These are phyloP conservation scores for Nomada hirtipes DNA, from an alignment of 2,888 invertebrate genomes.

Conservation along the genomic window DNA sequence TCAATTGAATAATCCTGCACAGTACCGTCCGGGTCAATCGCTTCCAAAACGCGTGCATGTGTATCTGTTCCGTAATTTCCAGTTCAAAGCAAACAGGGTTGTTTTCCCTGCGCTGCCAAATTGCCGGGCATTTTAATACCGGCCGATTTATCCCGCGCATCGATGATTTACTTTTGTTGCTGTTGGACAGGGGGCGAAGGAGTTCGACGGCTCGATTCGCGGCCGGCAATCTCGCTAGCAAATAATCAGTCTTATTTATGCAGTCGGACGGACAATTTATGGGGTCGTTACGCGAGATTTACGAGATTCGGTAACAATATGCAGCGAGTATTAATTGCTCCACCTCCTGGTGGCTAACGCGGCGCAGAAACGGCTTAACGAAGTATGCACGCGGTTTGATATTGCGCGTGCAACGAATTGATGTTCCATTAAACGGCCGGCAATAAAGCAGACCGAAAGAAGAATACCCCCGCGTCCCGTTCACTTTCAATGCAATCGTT, in stretches of 20 bases:
- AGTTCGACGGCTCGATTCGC: constrained; percentile 47
- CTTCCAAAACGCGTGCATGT: neutral
- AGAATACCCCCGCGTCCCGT: constrained; percentile 38
- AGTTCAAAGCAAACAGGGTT: neutral
- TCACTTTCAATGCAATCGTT: constrained; percentile 67
- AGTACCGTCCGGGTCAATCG: neutral
- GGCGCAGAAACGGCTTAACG: constrained; percentile 44
- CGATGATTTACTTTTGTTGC: constrained; percentile 62
- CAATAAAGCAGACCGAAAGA: constrained; percentile 48
- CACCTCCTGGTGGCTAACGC: constrained; percentile 28
- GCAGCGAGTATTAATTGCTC: constrained; percentile 53
- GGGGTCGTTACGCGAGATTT: constrained; percentile 63
- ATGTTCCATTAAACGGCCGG: constrained; percentile 51
- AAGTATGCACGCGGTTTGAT: constrained; percentile 41
- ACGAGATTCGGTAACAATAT: constrained; percentile 66
- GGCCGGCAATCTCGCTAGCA: constrained; percentile 57
- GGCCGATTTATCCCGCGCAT: constrained; percentile 23
- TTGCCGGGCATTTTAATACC: constrained; percentile 25
- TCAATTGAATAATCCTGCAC: neutral
- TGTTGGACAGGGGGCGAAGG: constrained; percentile 37
- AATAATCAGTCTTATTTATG: constrained; percentile 64
- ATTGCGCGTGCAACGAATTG: constrained; percentile 50
- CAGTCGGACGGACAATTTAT: constrained; percentile 58
- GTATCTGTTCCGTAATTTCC: neutral
- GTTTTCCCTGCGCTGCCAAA: neutral